phyloP scores from a whole-genome alignment of 2,113 vertebrate genomes.

The Eclectus roratus region DNA sequence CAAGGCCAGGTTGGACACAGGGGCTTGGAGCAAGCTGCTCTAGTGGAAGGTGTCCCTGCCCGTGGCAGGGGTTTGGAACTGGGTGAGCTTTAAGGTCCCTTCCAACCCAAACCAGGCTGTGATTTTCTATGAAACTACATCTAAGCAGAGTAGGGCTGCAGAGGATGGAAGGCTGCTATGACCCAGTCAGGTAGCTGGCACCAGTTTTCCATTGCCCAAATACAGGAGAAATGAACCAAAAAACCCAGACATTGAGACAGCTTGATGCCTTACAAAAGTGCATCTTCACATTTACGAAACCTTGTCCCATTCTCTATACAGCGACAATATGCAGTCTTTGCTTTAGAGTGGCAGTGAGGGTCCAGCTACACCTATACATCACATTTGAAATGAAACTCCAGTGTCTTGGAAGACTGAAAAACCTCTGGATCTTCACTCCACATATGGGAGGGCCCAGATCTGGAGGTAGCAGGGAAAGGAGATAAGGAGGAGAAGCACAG shows the following conservation, averaged over 20 bases:
- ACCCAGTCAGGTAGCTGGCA: background rate
- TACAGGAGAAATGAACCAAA: background rate
- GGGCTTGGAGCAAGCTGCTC: background rate
- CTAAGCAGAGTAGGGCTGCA: background rate
- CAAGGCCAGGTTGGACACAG: background rate
- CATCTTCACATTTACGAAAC: background rate
- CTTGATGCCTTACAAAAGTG: background rate
- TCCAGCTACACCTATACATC: background rate
- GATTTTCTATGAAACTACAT: background rate
- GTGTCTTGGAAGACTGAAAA: background rate
- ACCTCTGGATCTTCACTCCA: background rate
- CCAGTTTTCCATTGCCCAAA: background rate
- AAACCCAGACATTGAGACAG: background rate
- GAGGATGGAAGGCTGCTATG: background rate
- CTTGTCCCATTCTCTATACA: background rate
- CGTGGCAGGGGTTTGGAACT: background rate
- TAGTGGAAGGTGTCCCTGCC: background rate
- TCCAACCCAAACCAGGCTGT: background rate
- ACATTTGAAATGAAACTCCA: background rate
- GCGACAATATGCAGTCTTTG: fast-evolving
- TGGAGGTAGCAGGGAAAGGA: background rate
- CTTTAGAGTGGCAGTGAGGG: background rate
- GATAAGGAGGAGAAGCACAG: background rate
- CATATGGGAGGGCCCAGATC: background rate
- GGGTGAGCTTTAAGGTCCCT: background rate